A percentile compares a stretch with the other conserved stretches of the same genome.
Conservation (phyloP, 2,113 vertebrate genomes). For the Girardinichthys multiradiatus region DNA sequence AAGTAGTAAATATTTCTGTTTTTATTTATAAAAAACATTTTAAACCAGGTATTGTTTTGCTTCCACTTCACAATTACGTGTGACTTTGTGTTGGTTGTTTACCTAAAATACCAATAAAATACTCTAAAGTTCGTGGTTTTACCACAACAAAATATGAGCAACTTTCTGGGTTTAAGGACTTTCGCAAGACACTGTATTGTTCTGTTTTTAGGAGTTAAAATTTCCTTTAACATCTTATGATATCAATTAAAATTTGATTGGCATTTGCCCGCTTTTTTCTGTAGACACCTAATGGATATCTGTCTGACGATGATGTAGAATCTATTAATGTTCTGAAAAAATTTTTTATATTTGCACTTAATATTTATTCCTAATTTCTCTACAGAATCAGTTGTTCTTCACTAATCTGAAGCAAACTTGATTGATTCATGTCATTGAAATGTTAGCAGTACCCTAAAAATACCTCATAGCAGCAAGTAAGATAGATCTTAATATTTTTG, state of each 20-base stretch:
- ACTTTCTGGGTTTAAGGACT: neutral
- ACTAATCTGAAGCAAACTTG: neutral
- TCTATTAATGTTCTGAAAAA: neutral
- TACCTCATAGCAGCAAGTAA: neutral
- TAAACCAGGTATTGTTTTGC: neutral
- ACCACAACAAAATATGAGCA: neutral
- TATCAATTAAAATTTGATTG: conserved; percentile 3
- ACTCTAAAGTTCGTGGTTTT: no score
- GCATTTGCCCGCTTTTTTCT: neutral
- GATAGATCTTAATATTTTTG: neutral
- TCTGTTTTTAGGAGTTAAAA: neutral
- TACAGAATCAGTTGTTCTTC: conserved; percentile 18
- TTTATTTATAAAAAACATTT: neutral
- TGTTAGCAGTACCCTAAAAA: neutral
- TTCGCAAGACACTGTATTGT: neutral
- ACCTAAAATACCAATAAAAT: neutral
- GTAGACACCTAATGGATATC: neutral
- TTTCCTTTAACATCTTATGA: neutral
- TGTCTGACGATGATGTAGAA: neutral
- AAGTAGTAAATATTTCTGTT: neutral
- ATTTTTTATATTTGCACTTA: no score
- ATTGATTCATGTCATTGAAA: conserved; percentile 8
- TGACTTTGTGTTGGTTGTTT: neutral
- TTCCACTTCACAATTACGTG: neutral
- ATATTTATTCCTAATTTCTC: conserved; percentile 7